Evolutionary conservation across 92 coral and sea anemone genomes (phyloP), one percentile per base, ranked within the genome.

Genomic region (Porites cylindrica): DNA sequence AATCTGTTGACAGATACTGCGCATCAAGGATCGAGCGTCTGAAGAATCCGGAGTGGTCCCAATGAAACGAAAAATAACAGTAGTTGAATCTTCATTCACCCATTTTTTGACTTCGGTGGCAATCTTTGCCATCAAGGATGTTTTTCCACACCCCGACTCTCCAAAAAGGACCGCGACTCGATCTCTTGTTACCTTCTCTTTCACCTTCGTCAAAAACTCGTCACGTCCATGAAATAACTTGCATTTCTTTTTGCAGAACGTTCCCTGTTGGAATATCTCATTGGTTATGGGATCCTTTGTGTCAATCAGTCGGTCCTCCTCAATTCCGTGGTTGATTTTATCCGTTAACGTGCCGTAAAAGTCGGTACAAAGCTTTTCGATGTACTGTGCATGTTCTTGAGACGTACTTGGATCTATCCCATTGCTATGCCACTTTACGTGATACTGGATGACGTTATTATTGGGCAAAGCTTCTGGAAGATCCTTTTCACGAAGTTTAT

Each of bases 11-110:
- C 99, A 97, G 20, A 97, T 91, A 59, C 96, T 97, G 19, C 95
- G 93, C 65, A 97, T 74, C 70, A 97, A 86, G 13, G 79, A 83
- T 62, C 98, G 83, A 17, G 88, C 92, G 66, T 90, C 87, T 38
- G 98, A 97, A 16, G 99, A 95, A 86, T 95, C 93, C 13, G 98
- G 98, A 58, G 99, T 87, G 21, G 98, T 97, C 8, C 99, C 98
- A 65, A 97, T 92, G 51, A 95, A 97, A 53, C 99, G 89, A 54
- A 92, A 54, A 29, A 97, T 91, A 50, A 97, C 90, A 14, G 90
- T 91, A 12, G 95, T 85, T n/a, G 92, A 75, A 17, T 91, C 82
- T 26, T 76, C 77, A 7, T 47, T 90, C 21, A 89, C 53, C 94
- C 92, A 91, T 53, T 83, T 80, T 58, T 89, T 87, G 53, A 89